Evolutionary conservation across 2,113 vertebrate genomes (phyloP), one percentile per base, ranked within the genome.

Genomic region (Miniopterus natalensis): DNA sequence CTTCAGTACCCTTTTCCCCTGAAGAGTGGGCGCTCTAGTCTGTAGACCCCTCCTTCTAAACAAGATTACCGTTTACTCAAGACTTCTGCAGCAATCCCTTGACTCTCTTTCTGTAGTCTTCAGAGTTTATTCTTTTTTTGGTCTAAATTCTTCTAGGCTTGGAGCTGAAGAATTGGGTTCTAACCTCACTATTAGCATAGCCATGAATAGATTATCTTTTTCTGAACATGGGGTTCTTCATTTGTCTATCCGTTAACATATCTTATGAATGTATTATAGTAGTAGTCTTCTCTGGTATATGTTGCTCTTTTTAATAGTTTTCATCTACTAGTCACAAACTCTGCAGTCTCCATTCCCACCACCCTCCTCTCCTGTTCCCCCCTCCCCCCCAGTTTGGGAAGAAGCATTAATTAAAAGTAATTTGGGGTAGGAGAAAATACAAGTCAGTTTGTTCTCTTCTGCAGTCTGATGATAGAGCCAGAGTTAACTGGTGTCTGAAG

Each of bases 401-500:
- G 36, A 63, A 68, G 8, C 10, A 42, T 59, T 68, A 70, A 73
- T 71, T 75, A 40, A 47, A 90, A 96, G 27, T 71, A 84, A 63
- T 20, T 83, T 14, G 40, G 29, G 29, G 7, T 57, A 78, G 63
- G 18, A 92, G 73, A 66, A 92, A 95, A 77, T 68, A 87, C 1
- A 75, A 2, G 25, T 85, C 27, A 45, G 13, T 20, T 25, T 51
- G 95, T 90, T 90, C 77, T 93, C 83, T 93, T 63, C 14, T 94
- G 8, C 80, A 99, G 98, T 98, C 96, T 91, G 53, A 97, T 42
- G 98, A 98, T 79, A 92, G 96, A 31, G 98, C 98, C 96, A 97
- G 97, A 92, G 93, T 99, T 81, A 98, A 80, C 42, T 99, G 99
- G 98, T 99, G 98, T 95, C 97, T 99, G 36, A 97, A 88, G 90